Conservation (phyloP, 2,888 invertebrate species). For the Cheilosia vulpina region DNA sequence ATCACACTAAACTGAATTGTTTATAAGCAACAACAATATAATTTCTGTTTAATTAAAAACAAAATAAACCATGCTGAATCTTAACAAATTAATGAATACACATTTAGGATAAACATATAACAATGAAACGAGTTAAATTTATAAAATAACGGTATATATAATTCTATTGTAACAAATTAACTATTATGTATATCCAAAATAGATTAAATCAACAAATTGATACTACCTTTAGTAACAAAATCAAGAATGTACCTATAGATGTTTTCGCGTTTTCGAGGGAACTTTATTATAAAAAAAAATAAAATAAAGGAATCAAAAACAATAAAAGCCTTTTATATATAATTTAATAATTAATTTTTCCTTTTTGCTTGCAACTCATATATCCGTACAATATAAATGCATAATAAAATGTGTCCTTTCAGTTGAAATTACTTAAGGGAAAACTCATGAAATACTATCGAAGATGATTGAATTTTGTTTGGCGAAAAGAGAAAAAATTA, state of each 20-base stretch:
- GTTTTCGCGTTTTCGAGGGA: constrained; percentile 71
- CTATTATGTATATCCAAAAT: constrained; percentile 46
- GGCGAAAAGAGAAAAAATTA: constrained; percentile 24
- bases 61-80: constrained; percentile 54
- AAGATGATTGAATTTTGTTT: constrained; percentile 52
- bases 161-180: constrained; percentile 44
- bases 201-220: constrained; percentile 68
- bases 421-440: constrained; percentile 66
- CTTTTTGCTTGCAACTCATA: constrained; percentile 47
- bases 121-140: constrained; percentile 34
- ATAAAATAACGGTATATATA: constrained; percentile 10
- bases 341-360: constrained; percentile 41
- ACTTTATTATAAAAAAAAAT: constrained; percentile 55
- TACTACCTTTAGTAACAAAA: constrained; percentile 69
- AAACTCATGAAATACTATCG: constrained; percentile 67
- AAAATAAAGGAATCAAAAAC: not conserved
- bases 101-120: not conserved
- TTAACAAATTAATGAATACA: constrained; percentile 28
- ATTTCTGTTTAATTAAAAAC: constrained; percentile 6
- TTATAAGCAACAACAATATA: constrained; percentile 11
- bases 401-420: constrained; percentile 31
- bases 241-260: constrained; percentile 71
- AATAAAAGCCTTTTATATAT: constrained; percentile 16
- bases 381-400: constrained; percentile 28
- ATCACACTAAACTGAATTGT: constrained; percentile 20